Base-by-base conservation (phyloP, 2,797 vertebrate genomes). In the Sebastes vulpes region DNA sequence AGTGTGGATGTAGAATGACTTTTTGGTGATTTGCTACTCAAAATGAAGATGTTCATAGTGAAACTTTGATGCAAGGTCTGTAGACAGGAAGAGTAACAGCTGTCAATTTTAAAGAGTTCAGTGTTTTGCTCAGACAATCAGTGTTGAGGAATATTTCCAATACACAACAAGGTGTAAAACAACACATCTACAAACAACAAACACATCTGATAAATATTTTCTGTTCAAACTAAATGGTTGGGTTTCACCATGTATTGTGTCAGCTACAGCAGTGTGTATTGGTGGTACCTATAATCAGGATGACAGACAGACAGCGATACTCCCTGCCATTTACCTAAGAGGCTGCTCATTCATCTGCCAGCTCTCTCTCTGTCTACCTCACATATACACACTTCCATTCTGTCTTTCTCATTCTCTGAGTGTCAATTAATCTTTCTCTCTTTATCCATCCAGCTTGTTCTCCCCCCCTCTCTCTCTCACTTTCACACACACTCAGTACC, bases 221-320 rank as follows among this genome's bases (percentile, higher is more conserved):
- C 14, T 58, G 25, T 76, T 66, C 9, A 26, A 38, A 58, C 50
- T 14, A 67, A 75, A 65, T 54, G n/a, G 25, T 9, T 54, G 57
- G 25, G 42, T 54, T 26, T 50, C 38, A 28, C 20, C 42, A 26
- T 58, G 65, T 79, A 48, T 59, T 48, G 23, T 77, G 79, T 75
- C 88, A 88, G 80, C 84, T 83, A 38, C 31, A 74, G n/a, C 20
- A 18, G 77, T 88, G 77, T 77, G 65, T 74, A 77, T 67, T 68
- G 63, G 77, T 74, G 63, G 61, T 64, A 88, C 82, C 84, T 94
- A 93, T 89, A 91, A 95, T 92, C 90, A 94, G 88, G 74, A 70
- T 91, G 93, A 87, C 84, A 82, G 88, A 92, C 89, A 89, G 91
- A 91, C 85, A 92, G 83, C 78, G 85, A 87, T 80, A 91, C 88